Evolutionary conservation across 1,140 invertebrate genomes (phyloP).

Genomic region (Caenorhabditis brenneri): DNA sequence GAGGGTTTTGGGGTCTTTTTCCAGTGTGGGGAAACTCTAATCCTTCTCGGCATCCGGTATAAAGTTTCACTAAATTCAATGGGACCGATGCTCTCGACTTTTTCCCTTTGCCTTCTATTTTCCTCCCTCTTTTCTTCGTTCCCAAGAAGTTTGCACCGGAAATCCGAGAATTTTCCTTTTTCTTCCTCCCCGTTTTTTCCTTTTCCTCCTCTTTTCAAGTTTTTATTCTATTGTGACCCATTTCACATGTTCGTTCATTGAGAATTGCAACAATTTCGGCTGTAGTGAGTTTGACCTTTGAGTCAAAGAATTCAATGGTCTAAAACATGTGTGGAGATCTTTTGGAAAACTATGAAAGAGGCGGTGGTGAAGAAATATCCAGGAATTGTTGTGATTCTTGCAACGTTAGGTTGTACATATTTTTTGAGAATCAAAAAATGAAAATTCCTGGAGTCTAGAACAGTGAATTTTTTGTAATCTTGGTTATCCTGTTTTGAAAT

Average conservation of each 20-base stretch:
- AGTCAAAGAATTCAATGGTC: neutral
- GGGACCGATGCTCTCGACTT: neutral
- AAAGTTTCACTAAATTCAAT: slow-evolving; percentile 42
- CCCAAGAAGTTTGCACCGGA: slow-evolving; percentile 40
- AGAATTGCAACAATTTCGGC: slow-evolving; percentile 20
- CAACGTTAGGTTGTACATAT: too few relatives aligned
- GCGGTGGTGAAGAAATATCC: neutral
- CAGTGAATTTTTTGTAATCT: too few relatives aligned
- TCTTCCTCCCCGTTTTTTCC: slow-evolving; percentile 9
- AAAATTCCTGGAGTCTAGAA: too few relatives aligned
- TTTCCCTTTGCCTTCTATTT: neutral
- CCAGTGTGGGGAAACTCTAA: neutral
- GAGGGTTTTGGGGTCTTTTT: neutral
- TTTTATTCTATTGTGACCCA: slow-evolving; percentile 26
- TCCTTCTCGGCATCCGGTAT: slow-evolving; percentile 31
- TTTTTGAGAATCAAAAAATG: too few relatives aligned
- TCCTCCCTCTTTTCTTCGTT: neutral
- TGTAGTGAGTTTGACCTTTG: slow-evolving; percentile 31
- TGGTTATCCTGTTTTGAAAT: too few relatives aligned
- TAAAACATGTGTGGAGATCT: neutral
- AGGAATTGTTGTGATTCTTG: neutral
- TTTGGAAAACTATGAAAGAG: neutral
- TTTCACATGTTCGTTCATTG: slow-evolving; percentile 27
- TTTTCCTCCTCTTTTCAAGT: neutral
- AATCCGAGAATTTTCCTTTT: slow-evolving; percentile 43